Percentiles rank a stretch among this genome's conserved stretches.
Evolutionary conservation across 2,888 invertebrate species (phyloP).

Genomic region (Agrypnus murinus): DNA sequence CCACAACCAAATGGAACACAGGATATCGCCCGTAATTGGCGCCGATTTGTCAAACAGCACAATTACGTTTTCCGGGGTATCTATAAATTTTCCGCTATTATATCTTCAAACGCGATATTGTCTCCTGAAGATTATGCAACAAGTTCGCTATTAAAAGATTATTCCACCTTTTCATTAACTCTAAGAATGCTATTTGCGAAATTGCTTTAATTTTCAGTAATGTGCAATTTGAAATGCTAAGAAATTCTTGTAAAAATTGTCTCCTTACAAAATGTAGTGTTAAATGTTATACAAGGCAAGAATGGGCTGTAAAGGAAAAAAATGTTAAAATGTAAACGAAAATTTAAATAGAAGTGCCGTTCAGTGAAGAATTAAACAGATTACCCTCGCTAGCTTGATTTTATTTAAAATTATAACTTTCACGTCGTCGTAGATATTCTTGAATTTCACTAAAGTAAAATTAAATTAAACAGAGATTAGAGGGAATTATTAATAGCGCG

Average conservation of each 20-base stretch:
- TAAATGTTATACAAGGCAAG: too few species aligned
- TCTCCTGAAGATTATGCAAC: constrained; percentile 30
- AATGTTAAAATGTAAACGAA: too few species aligned
- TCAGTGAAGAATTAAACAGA: too few species aligned
- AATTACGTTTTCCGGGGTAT: constrained; percentile 24
- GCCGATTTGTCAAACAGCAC: constrained; percentile 37
- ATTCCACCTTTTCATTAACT: constrained; percentile 20
- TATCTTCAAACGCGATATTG: constrained; percentile 21
- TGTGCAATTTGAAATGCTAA: constrained; percentile 10
- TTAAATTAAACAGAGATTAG: constrained; percentile 23
- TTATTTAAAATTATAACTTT: constrained; percentile 4
- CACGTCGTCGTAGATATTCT: background rate
- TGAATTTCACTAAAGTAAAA: constrained; percentile 1
- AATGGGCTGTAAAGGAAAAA: too few species aligned
- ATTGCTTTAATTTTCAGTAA: constrained; percentile 30
- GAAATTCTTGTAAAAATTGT: background rate
- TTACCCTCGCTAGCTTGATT: background rate
- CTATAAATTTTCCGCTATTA: constrained; percentile 28
- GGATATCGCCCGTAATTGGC: constrained; percentile 36
- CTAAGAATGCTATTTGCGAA: constrained; percentile 13
- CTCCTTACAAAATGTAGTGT: too few species aligned
- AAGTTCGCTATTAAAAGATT: constrained; percentile 33
- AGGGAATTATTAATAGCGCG: constrained; percentile 37
- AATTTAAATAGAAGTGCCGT: too few species aligned
- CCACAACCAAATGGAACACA: constrained; percentile 40